These are phyloP conservation scores for Chiridota heheva DNA, from an alignment of 35 echinoderm and acorn worm genomes.

Conservation along the genomic window DNA sequence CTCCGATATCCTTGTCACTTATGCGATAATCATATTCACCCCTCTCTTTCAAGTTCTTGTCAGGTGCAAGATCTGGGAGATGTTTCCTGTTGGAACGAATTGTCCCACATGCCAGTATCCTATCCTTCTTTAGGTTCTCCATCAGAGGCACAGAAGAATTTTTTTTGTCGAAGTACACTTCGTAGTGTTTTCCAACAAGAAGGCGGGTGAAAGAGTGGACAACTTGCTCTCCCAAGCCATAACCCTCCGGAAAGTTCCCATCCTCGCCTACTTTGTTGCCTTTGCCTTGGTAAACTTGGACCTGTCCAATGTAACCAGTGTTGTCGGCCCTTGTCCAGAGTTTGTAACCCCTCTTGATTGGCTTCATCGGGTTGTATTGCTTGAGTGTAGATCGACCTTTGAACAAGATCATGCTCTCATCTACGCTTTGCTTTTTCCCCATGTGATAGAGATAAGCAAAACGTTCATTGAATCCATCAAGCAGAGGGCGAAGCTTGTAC, in stretches of 20 bases:
- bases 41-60: conserved; percentile 16
- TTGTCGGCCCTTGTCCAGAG: conserved; percentile 33
- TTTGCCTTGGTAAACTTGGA: conserved; percentile 8
- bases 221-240: conserved; percentile 20
- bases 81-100: conserved; percentile 32
- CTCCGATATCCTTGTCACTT: neutral
- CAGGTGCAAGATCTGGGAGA: neutral
- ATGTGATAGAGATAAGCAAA: conserved; percentile 50
- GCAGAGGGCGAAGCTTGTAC: neutral
- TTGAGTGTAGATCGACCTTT: conserved; percentile 22
- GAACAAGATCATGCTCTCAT: conserved; percentile 21
- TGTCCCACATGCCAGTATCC: conserved; percentile 2
- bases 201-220: neutral
- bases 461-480: conserved; percentile 16
- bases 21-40: neutral
- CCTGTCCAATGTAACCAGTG: conserved; percentile 17
- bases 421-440: conserved; percentile 41
- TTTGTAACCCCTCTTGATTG: conserved; percentile 25
- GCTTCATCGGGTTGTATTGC: conserved; percentile 28
- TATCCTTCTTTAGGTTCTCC: conserved; percentile 26
- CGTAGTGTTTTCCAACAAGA: conserved; percentile 9
- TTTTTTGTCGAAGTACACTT: conserved; percentile 35
- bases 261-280: neutral
- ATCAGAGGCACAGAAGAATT: conserved; percentile 15
- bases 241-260: conserved; percentile 1